Base-by-base conservation (phyloP, 2,888 invertebrate genomes). In the Ctena decussata region DNA sequence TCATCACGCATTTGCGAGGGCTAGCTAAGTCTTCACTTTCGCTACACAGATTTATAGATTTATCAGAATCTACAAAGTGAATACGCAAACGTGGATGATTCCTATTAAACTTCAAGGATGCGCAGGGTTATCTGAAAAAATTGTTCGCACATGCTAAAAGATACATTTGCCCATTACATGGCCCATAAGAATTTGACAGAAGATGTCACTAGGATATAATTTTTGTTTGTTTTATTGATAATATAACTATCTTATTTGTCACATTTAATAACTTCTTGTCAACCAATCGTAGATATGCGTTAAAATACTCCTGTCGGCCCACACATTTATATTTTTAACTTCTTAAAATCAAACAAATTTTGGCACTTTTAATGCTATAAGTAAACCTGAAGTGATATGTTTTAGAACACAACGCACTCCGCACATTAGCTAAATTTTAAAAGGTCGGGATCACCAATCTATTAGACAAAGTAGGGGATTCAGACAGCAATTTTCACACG, bases 291-390 rank as follows among this genome's bases (percentile, higher is more conserved):
- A 3, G 8, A 5, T 30, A 12, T 30, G 30, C 30, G 27, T 60
- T 60, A 12, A 12, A 49, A 30, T 65, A 18, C 30, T 65, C 65
- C 35, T 32, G 32, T 35, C 3, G 32, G 6, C 35, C 1, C 2
- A 18, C 21, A 65, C 65, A 35, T 65, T 65, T 65, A 35, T 65
- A 65, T 65, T 65, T 65, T 65, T 35, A 3, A 32, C 35, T 65
- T 65, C 65, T 35, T 1, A 75, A 77, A 82, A 85, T 85, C 78
- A 74, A 46, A 35, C 21, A 78, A 79, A 72, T 79, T 85, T 85
- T 85, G 82, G 82, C 85, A 85, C 85, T 73, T 75, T 39, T 46
- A 35, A 57, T 30, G 46, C 46, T 78, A 70, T 85, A 85, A 85
- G 85, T 85, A 76, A 39, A 69, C 44, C 65, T 65, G 65, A 35